phyloP scores from a whole-genome alignment of 2,797 vertebrate genomes.

The Megaceryle alcyon region DNA sequence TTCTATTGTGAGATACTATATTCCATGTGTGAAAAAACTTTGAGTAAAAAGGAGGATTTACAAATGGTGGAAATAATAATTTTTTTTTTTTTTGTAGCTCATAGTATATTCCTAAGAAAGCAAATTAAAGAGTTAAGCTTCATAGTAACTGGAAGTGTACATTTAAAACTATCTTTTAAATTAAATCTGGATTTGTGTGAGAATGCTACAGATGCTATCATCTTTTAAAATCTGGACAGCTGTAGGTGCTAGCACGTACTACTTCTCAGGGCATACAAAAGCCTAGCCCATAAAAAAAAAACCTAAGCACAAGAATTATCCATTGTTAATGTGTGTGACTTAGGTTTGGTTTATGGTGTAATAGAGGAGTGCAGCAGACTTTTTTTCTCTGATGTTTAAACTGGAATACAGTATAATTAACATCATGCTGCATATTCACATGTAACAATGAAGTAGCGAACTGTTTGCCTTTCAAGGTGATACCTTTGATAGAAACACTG shows the following conservation, averaged over 20 bases:
- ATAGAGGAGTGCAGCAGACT: not conserved
- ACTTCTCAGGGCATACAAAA: not conserved
- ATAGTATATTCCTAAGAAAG: not conserved
- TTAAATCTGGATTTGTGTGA: not conserved
- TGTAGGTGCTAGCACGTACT: not conserved
- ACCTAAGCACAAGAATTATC: not conserved
- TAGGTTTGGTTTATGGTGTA: not conserved
- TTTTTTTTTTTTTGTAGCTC: not conserved
- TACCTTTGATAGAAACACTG: not conserved
- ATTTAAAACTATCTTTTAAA: not conserved
- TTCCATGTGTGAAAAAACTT: not conserved
- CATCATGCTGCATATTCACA: not conserved
- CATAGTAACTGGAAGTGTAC: not conserved
- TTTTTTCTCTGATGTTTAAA: not conserved
- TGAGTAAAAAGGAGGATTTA: not conserved
- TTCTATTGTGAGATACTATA: not conserved
- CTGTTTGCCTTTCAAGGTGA: not conserved
- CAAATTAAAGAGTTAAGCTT: not conserved
- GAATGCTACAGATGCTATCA: not conserved
- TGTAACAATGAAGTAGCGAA: not conserved
- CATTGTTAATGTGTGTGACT: fast-evolving
- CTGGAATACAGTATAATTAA: not conserved
- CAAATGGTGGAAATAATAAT: not conserved
- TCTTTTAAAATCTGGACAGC: not conserved
- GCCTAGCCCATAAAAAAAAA: not conserved